Evolutionary conservation across 2,113 vertebrate species (phyloP), one percentile per base, ranked within the genome.

Genomic region (Podarcis raffonei): DNA sequence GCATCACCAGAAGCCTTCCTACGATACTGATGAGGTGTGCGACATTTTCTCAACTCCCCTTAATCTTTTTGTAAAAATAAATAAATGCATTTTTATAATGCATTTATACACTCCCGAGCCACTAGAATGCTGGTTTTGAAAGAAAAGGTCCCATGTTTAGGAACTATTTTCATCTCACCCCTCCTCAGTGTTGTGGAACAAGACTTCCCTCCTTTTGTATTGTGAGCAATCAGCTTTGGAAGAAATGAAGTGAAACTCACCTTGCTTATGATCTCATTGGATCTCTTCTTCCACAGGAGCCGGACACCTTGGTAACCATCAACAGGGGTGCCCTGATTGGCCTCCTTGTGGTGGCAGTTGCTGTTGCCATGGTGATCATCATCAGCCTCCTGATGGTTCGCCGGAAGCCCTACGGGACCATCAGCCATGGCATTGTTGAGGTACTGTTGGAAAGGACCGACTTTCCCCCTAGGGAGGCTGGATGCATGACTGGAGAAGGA

Each of bases 271-370:
- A 13, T 16, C 48, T 75, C 35, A 18, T 12, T 53, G 5, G 39
- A 2, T 69, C 37, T 71, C 15, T 81, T 62, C 11, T 39, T 77
- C 69, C 37, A 57, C 86, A 98, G 98, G 97, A 98, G 94, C 97
- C 97, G 0, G 98, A 98, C 69, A 97, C 97, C 75, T 89, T 98
- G 95, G 97, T 98, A 90, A 97, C 97, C 2, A 97, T 98, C 85
- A 98, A 98, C 94, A 96, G 97, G 6, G 97, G 97, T 2, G 98
- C 98, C 3, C 97, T 98, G 96, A 98, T 98, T 11, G 98, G 98
- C 11, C 94, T 99, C 92, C 96, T 99, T 88, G 98, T 99, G 85
- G 97, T 99, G 76, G 98, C 98, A 0, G 97, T 98, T 86, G 97
- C 97, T 0, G 98, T 98, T 5, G 97, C 98, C 59, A 98, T 98